Percentiles rank a stretch among this genome's conserved stretches.
Conservation (phyloP, 2,797 vertebrate genomes). For the Danio choprae region DNA sequence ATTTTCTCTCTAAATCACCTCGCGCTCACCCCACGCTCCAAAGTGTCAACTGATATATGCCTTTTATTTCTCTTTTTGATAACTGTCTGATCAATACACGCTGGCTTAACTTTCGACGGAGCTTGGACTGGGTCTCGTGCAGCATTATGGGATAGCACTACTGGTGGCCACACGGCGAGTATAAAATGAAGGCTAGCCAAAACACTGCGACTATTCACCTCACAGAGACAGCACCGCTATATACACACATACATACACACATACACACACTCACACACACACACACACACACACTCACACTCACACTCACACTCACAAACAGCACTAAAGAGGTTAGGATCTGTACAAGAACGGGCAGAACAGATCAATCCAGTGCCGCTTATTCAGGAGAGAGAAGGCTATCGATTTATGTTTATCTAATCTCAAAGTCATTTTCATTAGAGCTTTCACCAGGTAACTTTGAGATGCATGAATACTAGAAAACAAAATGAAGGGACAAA, state of each 20-base stretch:
- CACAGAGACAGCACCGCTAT: slow-evolving; percentile 36
- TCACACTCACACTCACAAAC: slow-evolving; percentile 27
- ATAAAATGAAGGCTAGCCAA: slow-evolving; percentile 48
- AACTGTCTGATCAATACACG: slow-evolving; percentile 32
- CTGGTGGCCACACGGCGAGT: slow-evolving; percentile 20
- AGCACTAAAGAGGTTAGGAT: slow-evolving; percentile 35
- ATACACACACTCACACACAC: slow-evolving; percentile 24
- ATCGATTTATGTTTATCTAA: slow-evolving; percentile 53
- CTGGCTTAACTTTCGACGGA: background rate
- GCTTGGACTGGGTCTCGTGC: background rate
- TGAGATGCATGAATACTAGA: slow-evolving; percentile 37
- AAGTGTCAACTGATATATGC: slow-evolving; percentile 28
- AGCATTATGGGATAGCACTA: slow-evolving; percentile 24
- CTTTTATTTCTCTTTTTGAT: slow-evolving; percentile 29
- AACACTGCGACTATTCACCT: slow-evolving; percentile 48
- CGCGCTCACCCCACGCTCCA: background rate
- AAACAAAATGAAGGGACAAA: slow-evolving; percentile 10
- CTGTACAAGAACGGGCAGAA: slow-evolving; percentile 41
- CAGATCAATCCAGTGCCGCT: slow-evolving; percentile 41
- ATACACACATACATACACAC: slow-evolving; percentile 29
- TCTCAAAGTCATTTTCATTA: slow-evolving; percentile 45
- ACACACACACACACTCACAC: slow-evolving; percentile 25
- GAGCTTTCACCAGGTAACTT: slow-evolving; percentile 29
- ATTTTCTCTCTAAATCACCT: slow-evolving; percentile 32
- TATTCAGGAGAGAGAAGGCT: slow-evolving; percentile 36